phyloP scores from a whole-genome alignment of 2,797 vertebrate genomes.

The Sylvilagus floridanus region DNA sequence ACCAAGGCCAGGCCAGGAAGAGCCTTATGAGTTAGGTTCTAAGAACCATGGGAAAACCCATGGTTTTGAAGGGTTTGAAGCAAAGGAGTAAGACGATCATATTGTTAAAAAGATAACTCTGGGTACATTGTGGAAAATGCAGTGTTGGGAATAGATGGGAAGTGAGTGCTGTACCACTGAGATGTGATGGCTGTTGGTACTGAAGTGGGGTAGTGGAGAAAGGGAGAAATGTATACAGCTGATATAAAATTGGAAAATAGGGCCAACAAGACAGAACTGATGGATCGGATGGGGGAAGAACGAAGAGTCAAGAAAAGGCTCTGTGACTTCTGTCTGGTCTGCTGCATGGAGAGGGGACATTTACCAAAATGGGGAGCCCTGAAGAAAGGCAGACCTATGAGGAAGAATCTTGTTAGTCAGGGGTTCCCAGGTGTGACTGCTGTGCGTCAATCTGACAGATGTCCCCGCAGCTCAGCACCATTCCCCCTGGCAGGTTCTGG shows the following conservation, averaged over 20 bases:
- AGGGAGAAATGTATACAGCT: conserved; percentile 12
- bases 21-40: background rate
- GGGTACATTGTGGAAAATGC: background rate
- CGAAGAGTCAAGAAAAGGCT: background rate
- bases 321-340: conserved; percentile 12
- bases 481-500: background rate
- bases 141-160: background rate
- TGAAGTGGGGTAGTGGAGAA: background rate
- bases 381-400: background rate
- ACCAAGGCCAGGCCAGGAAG: background rate
- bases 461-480: background rate
- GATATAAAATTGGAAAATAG: background rate
- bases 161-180: background rate
- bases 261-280: background rate
- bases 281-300: background rate
- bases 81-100: background rate
- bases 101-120: conserved; percentile 35
- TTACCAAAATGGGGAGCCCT: background rate
- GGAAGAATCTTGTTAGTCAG: background rate
- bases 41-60: background rate
- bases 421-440: background rate
- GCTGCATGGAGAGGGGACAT: background rate
- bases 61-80: background rate
- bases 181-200: background rate
- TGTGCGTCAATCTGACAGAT: background rate